Percentiles rank a stretch among this genome's conserved stretches.
Evolutionary conservation across 2,888 invertebrate species (phyloP).

Genomic region (Drosophila subsilvestris): DNA sequence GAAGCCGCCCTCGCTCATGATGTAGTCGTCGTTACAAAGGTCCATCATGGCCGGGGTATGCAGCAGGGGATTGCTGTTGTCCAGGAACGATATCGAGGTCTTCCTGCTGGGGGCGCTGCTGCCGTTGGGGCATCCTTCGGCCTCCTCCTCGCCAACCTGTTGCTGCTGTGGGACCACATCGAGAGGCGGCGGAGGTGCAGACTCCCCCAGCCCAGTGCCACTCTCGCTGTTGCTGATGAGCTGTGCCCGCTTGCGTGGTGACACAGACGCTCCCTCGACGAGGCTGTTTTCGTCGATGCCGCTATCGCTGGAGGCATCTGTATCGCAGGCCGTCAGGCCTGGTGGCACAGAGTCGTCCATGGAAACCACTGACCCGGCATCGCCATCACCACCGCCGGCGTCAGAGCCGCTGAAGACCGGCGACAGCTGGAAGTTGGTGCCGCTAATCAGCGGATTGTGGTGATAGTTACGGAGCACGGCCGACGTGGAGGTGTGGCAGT

Average conservation of each 20-base stretch:
- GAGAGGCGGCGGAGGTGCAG: slow-evolving; percentile 46
- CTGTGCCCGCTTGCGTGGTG: slow-evolving; percentile 29
- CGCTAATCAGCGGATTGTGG: slow-evolving; percentile 83
- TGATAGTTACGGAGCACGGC: slow-evolving; percentile 77
- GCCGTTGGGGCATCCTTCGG: slow-evolving; percentile 18
- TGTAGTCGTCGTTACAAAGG: slow-evolving; percentile 82
- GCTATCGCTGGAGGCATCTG: slow-evolving; percentile 81
- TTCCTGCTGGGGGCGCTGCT: slow-evolving; percentile 63
- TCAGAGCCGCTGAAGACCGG: slow-evolving; percentile 62
- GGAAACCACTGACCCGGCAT: slow-evolving; percentile 53
- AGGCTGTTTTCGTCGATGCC: slow-evolving; percentile 80
- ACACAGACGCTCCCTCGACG: slow-evolving; percentile 36
- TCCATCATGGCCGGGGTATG: slow-evolving; percentile 80
- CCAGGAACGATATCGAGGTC: slow-evolving; percentile 76
- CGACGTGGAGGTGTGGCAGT: slow-evolving; percentile 64
- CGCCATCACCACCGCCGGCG: slow-evolving; percentile 40
- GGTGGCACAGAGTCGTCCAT: slow-evolving; percentile 80
- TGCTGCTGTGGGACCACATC: slow-evolving; percentile 14
- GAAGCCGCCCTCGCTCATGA: slow-evolving; percentile 72
- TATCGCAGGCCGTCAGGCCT: slow-evolving; percentile 74
- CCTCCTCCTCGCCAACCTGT: slow-evolving; percentile 23
- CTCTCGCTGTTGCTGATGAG: neutral
- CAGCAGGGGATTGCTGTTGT: slow-evolving; percentile 79
- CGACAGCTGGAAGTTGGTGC: slow-evolving; percentile 75
- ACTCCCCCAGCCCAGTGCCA: slow-evolving; percentile 23